Evolutionary conservation across 2,888 invertebrate species (phyloP).

Genomic region (Fabriciana adippe): DNA sequence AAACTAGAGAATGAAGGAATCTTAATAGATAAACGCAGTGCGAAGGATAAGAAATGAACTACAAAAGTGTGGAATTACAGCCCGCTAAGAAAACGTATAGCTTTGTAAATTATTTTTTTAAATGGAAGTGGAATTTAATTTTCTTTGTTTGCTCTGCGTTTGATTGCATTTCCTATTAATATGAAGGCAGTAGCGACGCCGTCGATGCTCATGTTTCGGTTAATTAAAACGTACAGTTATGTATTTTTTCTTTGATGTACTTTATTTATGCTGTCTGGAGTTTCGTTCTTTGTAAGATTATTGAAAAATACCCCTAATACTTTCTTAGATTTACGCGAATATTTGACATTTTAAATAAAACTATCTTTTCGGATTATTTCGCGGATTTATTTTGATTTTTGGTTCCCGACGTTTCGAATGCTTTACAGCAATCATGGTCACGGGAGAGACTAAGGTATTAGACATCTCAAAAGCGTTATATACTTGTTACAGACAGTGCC

Average conservation of each 20-base stretch:
- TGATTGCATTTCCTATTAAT: constrained; percentile 23
- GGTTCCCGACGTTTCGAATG: no score
- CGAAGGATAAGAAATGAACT: constrained; percentile 2
- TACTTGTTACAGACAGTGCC: no score
- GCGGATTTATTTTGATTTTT: no score
- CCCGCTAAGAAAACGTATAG: constrained; percentile 14
- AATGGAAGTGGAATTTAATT: constrained; percentile 20
- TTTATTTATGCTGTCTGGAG: no score
- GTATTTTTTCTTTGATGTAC: neutral
- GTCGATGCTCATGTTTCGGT: neutral
- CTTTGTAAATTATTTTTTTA: constrained; percentile 10
- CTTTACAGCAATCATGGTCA: no score
- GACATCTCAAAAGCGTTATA: no score
- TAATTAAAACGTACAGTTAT: constrained; percentile 4
- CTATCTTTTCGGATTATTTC: no score
- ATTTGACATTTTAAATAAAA: no score
- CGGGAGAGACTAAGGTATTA: no score
- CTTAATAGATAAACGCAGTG: constrained; percentile 3
- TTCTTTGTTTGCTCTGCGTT: constrained; percentile 15
- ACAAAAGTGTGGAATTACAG: constrained; percentile 11
- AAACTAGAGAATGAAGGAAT: constrained; percentile 10
- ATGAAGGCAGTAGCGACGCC: neutral
- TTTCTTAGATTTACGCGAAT: no score
- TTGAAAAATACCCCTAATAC: no score
- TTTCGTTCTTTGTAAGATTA: no score